Evolutionary conservation across 2,113 vertebrate species (phyloP).

Genomic region (Mus spicilegus): DNA sequence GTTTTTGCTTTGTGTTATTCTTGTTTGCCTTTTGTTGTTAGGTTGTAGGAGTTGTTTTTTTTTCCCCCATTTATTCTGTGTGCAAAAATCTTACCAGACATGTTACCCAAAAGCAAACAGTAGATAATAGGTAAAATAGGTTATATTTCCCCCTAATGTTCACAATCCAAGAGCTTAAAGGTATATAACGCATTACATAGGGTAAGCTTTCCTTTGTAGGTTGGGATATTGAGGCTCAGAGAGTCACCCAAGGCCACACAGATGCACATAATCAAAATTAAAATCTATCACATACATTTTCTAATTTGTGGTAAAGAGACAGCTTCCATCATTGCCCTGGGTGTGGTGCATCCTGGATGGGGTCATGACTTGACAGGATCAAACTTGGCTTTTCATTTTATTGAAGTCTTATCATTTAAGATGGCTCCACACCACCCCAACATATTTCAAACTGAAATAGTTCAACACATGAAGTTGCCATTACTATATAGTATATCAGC

Average conservation of each 20-base stretch:
- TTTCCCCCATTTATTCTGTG: background rate
- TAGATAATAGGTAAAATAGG: background rate
- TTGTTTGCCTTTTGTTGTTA: background rate
- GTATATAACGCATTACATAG: background rate
- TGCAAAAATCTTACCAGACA: background rate
- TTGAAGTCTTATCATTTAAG: background rate
- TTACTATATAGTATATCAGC: background rate
- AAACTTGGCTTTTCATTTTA: background rate
- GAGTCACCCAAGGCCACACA: background rate
- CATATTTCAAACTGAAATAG: slow-evolving; percentile 19
- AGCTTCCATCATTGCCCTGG: background rate
- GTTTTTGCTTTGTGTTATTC: background rate
- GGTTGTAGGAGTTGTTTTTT: background rate
- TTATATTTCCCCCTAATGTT: background rate
- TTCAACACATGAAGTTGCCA: background rate
- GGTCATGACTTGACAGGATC: background rate
- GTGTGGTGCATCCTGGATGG: background rate
- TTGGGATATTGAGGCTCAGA: slow-evolving; percentile 18
- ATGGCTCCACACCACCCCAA: slow-evolving; percentile 2
- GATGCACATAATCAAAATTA: background rate
- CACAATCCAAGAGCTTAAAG: background rate
- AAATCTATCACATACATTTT: background rate
- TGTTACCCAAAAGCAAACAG: background rate
- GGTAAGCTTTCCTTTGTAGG: background rate
- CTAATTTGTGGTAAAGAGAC: background rate